Evolutionary conservation across 2,888 invertebrate genomes (phyloP), one percentile per base, ranked within the genome.

Genomic region (Myopa tessellatipennis): DNA sequence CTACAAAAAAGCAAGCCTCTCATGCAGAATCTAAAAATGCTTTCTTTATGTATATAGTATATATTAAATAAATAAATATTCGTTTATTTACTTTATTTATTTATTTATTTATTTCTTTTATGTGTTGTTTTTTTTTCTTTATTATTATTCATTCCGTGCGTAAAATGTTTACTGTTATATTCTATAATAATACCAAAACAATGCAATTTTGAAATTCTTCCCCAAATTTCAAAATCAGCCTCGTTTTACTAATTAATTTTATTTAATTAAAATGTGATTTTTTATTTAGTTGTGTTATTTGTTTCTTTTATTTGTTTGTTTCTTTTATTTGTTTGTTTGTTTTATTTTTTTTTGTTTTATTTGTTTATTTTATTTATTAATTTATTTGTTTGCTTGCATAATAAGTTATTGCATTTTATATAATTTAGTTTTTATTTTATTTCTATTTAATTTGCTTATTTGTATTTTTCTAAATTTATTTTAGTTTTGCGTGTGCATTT

Each of bases 151-250:
- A 4, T 45, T 45, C 45, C 7, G 1, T 45, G 10, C 3, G 0
- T 45, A 8, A 6, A 45, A 8, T 45, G 3, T 45, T 8, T 45
- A 45, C 45, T 8, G 10, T 10, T 45, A 8, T 10, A 45, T 45
- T 45, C 45, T 81, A 77, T 45, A 45, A 45, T 45, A 45, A 45
- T 45, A 45, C 10, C 83, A 85, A 88, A 88, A 84, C 84, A 86
- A 84, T 85, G 83, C 85, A 85, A 85, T 85, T 85, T 86, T 86
- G 86, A 87, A 89, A 86, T 88, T 88, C 89, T 89, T 89, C 89
- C 89, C 89, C 89, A 89, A 88, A 89, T 85, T 88, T 85, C 87
- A 87, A 88, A 84, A 86, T 83, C 84, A 81, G 85, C 85, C 82
- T 83, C 82, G 87, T 87, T 89, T 87, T 84, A 55, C 5, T 55